These are phyloP conservation scores for Charanyca ferruginea DNA, from an alignment of 2,888 invertebrate genomes.

Conservation along the genomic window DNA sequence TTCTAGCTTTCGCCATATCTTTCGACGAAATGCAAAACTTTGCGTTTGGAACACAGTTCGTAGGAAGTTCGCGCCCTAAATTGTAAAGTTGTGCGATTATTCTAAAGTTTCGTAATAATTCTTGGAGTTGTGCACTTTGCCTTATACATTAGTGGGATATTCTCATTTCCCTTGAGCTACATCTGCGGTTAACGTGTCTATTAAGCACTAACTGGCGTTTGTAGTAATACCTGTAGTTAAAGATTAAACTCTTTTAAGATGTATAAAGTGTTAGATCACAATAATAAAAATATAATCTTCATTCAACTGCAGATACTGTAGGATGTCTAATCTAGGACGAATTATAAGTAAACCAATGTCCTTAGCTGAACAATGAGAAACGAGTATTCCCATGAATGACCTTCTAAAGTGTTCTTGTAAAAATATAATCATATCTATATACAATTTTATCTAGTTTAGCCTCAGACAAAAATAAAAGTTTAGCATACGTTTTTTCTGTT, in stretches of 20 bases:
- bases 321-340: background rate
- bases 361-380: background rate
- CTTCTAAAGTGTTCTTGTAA: too few species aligned
- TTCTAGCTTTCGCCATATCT: conserved; percentile 56
- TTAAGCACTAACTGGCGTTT: background rate
- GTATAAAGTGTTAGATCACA: background rate
- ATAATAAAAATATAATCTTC: too few species aligned
- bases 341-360: background rate
- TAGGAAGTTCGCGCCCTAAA: conserved; percentile 64
- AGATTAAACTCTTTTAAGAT: background rate
- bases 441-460: too few species aligned
- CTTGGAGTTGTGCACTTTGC: conserved; percentile 46
- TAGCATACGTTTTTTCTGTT: background rate
- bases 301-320: too few species aligned
- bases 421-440: background rate
- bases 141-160: conserved; percentile 51
- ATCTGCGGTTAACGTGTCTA: conserved; percentile 18
- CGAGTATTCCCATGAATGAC: too few species aligned
- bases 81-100: conserved; percentile 66
- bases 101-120: conserved; percentile 67
- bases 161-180: conserved; percentile 41
- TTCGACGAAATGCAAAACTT: conserved; percentile 64
- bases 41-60: conserved; percentile 35
- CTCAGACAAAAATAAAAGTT: too few species aligned
- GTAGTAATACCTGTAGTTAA: background rate